A percentile compares a stretch with the other conserved stretches of the same genome.
Conservation (phyloP, 2,888 invertebrate genomes). For the Acanthacorydalis orientalis region DNA sequence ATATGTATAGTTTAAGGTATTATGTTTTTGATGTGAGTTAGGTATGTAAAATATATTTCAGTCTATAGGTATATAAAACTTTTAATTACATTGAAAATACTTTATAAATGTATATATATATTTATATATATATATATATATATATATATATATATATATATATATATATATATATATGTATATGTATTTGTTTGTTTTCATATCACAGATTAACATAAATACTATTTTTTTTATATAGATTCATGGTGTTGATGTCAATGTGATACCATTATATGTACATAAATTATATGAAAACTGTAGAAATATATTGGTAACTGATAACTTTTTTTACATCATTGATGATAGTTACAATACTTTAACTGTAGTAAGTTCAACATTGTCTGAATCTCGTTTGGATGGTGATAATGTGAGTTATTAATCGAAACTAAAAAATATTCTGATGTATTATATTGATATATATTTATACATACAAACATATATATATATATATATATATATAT, state of each 20-base stretch:
- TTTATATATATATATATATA: too few relatives aligned
- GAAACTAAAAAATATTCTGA: not conserved
- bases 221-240: conserved; percentile 29
- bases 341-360: conserved; percentile 27
- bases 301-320: conserved; percentile 46
- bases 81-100: too few relatives aligned
- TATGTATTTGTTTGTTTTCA: not conserved
- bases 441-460: not conserved
- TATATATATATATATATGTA: too few relatives aligned
- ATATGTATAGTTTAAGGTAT: too few relatives aligned
- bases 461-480: too few relatives aligned
- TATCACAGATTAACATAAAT: too few relatives aligned
- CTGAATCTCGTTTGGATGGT: conserved; percentile 34
- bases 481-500: too few relatives aligned
- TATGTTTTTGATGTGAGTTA: too few relatives aligned
- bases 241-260: conserved; percentile 46
- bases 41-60: too few relatives aligned
- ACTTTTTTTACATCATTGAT: conserved; percentile 45
- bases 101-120: too few relatives aligned
- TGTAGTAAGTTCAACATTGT: conserved; percentile 37
- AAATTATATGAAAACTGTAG: conserved; percentile 45
- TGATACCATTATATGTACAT: conserved; percentile 49
- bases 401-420: conserved; percentile 23
- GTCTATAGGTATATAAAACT: too few relatives aligned
- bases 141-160: too few relatives aligned